These are phyloP conservation scores for Dorcus parallelipipedus DNA, from an alignment of 2,888 invertebrate genomes.

Conservation along the genomic window DNA sequence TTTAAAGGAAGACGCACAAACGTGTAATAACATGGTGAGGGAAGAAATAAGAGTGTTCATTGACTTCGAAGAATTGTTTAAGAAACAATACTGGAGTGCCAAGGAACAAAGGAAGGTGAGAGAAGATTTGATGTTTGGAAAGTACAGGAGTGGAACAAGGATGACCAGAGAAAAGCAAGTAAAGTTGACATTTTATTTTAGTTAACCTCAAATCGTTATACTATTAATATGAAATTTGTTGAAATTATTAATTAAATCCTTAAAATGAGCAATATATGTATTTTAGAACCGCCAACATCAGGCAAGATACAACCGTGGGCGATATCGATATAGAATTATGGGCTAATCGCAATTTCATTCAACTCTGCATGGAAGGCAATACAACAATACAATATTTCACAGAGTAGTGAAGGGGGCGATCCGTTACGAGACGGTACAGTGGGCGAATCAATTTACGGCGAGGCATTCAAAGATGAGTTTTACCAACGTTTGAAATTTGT, in stretches of 20 bases:
- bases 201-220: too few species aligned
- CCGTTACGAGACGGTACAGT: conserved; percentile 94
- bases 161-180: too few species aligned
- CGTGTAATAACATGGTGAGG: too few species aligned
- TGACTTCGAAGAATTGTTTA: too few species aligned
- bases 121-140: too few species aligned
- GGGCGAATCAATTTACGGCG: conserved; percentile 94
- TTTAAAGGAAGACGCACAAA: too few species aligned
- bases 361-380: conserved; percentile 94
- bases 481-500: conserved; percentile 84
- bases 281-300: conserved; percentile 92
- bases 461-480: conserved; percentile 93
- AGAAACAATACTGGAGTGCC: too few species aligned
- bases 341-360: conserved; percentile 93
- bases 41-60: too few species aligned
- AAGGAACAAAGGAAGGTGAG: too few species aligned
- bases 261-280: conserved; percentile 95
- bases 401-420: conserved; percentile 89
- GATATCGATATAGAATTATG: conserved; percentile 98
- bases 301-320: conserved; percentile 96
- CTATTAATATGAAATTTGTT: too few species aligned
- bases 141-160: too few species aligned
- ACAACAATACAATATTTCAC: conserved; percentile 89
- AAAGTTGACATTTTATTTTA: too few species aligned
- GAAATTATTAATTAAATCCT: neutral